phyloP scores from a whole-genome alignment of 2,113 vertebrate species.

The Prionailurus bengalensis region DNA sequence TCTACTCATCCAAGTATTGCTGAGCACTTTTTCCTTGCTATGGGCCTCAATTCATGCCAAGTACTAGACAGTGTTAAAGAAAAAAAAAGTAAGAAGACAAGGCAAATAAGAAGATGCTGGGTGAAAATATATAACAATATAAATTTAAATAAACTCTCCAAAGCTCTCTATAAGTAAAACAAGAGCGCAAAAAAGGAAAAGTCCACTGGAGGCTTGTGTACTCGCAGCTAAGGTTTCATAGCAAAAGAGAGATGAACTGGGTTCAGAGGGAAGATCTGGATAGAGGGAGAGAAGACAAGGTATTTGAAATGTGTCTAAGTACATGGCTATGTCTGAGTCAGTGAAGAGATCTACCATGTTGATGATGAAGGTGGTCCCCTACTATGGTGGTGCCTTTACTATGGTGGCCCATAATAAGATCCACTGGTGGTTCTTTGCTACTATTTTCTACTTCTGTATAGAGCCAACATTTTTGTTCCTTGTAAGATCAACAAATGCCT shows the following conservation, averaged over 20 bases:
- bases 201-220: neutral
- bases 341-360: neutral
- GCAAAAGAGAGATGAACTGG: neutral
- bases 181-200: neutral
- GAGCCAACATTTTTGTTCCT: neutral
- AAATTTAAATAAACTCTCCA: neutral
- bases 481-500: neutral
- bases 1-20: neutral
- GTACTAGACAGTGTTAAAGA: neutral
- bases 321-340: neutral
- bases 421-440: neutral
- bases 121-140: neutral
- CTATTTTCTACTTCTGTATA: neutral
- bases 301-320: neutral
- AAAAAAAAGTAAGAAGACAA: neutral
- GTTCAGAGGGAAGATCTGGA: neutral
- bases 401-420: neutral
- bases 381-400: neutral
- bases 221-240: neutral
- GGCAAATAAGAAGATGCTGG: neutral
- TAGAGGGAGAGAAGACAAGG: neutral
- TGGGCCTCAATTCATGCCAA: neutral
- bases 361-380: neutral
- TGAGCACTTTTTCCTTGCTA: neutral
- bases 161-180: neutral